A percentile compares a stretch with the other conserved stretches of the same genome.
Conservation (phyloP, 2,113 vertebrate species). For the Hippocampus comes region DNA sequence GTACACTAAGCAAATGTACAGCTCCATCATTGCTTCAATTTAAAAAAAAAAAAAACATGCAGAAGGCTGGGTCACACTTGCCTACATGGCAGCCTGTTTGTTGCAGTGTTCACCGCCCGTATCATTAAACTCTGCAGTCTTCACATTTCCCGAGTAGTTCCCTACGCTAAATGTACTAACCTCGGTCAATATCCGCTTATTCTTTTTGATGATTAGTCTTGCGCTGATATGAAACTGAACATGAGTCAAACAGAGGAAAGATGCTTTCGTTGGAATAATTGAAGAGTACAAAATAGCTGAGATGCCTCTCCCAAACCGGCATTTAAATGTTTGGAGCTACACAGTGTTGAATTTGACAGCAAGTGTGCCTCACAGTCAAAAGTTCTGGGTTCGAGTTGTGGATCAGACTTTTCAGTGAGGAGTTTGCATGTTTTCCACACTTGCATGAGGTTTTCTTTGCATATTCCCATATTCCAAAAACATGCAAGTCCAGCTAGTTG, state of each 20-base stretch:
- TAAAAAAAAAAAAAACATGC: conserved; percentile 30
- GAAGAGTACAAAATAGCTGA: conserved; percentile 41
- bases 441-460: neutral
- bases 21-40: conserved; percentile 72
- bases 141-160: neutral
- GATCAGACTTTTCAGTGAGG: neutral
- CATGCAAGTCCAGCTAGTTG: neutral
- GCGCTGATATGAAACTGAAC: neutral
- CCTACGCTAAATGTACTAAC: neutral
- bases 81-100: conserved; percentile 36
- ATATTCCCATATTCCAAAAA: neutral
- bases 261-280: neutral
- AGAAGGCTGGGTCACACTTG: conserved; percentile 56
- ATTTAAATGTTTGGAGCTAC: neutral
- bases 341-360: neutral
- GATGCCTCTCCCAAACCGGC: conserved; percentile 12
- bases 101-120: conserved; percentile 6
- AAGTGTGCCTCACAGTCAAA: neutral
- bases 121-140: conserved; percentile 10
- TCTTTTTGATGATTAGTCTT: neutral
- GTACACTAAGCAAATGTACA: conserved; percentile 58
- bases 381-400: neutral
- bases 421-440: neutral
- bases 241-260: neutral
- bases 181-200: neutral